Evolutionary conservation across 1,140 invertebrate species (phyloP), one percentile per base, ranked within the genome.

Genomic region (Eumeta japonica): DNA sequence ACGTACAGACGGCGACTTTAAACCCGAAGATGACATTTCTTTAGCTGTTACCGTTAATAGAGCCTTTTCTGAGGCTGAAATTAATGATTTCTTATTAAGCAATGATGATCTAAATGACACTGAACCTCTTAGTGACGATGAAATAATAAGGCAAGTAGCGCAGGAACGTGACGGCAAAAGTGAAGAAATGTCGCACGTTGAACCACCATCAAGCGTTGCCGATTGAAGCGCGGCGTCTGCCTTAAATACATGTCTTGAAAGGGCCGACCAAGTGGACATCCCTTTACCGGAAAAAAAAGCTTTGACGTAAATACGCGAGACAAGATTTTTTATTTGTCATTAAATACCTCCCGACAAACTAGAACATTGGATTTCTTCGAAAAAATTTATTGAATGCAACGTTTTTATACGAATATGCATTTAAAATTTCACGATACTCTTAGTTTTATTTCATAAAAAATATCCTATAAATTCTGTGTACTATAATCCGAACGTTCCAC

Each of bases 81-180:
- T 24, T 24, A 24, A 24, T 24, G n/a, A 24, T n/a, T 24, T 24
- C 20, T 24, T 24, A 24, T n/a, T 24, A 24, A 24, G 20, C 20
- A 24, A 24, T 24, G 20, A 24, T 24, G 20, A 24, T n/a, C 20
- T 24, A 24, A 24, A 24, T 24, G 20, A 24, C 7, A 24, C 20
- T 24, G 20, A 24, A 24, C 20, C 20, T 24, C 20, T 24, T 24
- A 24, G 7, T 24, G 20, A 24, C 20, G 20, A 24, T 24, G 20
- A 24, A 24, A 24, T 24, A 7, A 24, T 24, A 24, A 7, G 20
- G 20, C 20, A 24, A 24, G 20, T 24, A 24, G n/a, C 20, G n/a
- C 20, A 24, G 20, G 20, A 24, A 24, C n/a, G 20, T 24, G 20
- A 24, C n/a, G 20, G 20, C n/a, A n/a, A 24, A 24, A 24, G n/a